phyloP scores from a whole-genome alignment of 2,888 invertebrate genomes.

The Tetranychus piercei region DNA sequence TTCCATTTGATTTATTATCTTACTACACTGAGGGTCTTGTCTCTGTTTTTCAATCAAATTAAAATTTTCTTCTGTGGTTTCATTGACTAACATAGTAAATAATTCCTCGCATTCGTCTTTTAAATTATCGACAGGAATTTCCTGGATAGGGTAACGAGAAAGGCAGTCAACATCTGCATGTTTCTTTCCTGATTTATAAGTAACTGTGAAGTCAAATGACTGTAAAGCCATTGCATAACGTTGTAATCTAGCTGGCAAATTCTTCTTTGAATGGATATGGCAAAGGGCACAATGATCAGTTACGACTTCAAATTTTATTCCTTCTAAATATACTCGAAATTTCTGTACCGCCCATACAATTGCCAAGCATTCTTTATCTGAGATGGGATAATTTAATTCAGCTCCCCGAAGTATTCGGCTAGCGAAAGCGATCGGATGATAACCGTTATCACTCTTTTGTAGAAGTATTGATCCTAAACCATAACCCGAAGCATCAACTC shows the following conservation, averaged over 20 bases:
- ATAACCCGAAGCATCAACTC: slow-evolving; percentile 20
- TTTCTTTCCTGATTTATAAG: background rate
- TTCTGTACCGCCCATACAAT: slow-evolving; percentile 28
- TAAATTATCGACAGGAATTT: no score
- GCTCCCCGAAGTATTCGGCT: slow-evolving; percentile 30
- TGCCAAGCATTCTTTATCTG: slow-evolving; percentile 33
- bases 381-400: slow-evolving; percentile 31
- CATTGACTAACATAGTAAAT: no score
- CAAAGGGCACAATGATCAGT: slow-evolving; percentile 5
- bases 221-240: slow-evolving; percentile 24
- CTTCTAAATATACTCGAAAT: background rate
- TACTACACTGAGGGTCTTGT: no score
- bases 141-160: slow-evolving; percentile 7
- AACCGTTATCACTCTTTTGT: slow-evolving; percentile 13
- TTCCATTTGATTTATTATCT: no score
- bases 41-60: no score
- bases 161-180: slow-evolving; percentile 24
- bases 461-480: slow-evolving; percentile 19
- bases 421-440: slow-evolving; percentile 28
- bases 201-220: slow-evolving; percentile 19
- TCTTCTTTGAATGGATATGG: background rate
- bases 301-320: background rate
- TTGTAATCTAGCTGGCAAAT: slow-evolving; percentile 16
- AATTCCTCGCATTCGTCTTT: no score
- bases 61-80: no score